Evolutionary conservation across 1,140 invertebrate genomes (phyloP), one percentile per base, ranked within the genome.

Genomic region (Drosophila simulans): DNA sequence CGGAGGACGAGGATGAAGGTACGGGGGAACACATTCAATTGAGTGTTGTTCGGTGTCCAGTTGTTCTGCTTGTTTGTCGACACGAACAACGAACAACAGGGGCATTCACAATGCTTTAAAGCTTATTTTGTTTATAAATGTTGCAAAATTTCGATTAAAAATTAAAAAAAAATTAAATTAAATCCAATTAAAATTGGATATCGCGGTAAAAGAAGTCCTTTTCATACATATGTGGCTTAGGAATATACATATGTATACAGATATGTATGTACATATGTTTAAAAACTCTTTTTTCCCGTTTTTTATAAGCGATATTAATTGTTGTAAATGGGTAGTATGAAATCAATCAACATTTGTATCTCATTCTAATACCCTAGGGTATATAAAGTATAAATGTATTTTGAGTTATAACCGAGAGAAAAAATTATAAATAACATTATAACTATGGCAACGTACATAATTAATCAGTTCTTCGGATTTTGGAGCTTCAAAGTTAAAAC

Each of bases 21-120:
- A 20, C 25, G n/a, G n/a, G 46, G 3, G 46, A 51, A 51, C 49
- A 52, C 49, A 35, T 52, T 52, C 31, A 52, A 52, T 52, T 52
- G 49, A 52, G 49, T 35, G 10, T 5, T 31, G 31, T 31, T 31
- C 8, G 31, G 31, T 52, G 31, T 52, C 49, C 34, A 35, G 49
- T 52, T 35, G 22, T 31, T 31, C 7, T 31, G 27, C 1, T 27
- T 34, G 42, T 51, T 13, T 51, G 27, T 17, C 48, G 34, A 49
- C 25, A 25, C 15, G 48, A 49, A 49, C 46, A 25, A 27, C 17
- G 3, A 45, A n/a, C 46, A 31, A 51, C 27, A 34, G 20, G 17
- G 17, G 17, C 17, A 17, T 13, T 20, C 31, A 35, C 31, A 35
- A 51, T 51, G 48, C 25, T 49, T 17, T 4, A 31, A 51, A 51